A percentile compares a stretch with the other conserved stretches of the same genome.
phyloP scores from a whole-genome alignment of 2,888 invertebrate genomes.

The Parasteatoda lunata region DNA sequence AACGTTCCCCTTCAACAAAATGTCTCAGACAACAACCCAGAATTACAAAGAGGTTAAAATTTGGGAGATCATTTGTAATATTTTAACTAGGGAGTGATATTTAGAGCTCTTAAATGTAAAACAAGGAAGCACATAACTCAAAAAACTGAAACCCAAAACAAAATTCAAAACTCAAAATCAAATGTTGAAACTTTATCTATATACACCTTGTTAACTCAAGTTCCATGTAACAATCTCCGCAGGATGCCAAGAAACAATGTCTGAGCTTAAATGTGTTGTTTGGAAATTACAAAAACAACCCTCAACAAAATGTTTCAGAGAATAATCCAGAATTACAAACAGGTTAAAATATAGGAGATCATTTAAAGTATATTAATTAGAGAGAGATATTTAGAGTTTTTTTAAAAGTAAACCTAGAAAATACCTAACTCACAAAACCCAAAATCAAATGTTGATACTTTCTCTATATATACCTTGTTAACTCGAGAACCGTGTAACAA shows the following conservation, averaged over 20 bases:
- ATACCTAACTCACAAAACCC: no score
- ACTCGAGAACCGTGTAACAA: slow-evolving; percentile 12
- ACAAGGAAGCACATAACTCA: no score
- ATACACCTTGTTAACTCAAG: background rate
- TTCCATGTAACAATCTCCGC: slow-evolving; percentile 9
- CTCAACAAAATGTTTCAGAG: background rate
- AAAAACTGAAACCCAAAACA: no score
- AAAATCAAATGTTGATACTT: no score
- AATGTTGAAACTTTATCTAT: no score
- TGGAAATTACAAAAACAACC: background rate
- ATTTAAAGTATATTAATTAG: background rate
- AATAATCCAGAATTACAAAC: background rate
- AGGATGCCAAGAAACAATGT: slow-evolving; percentile 16
- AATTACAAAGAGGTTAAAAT: background rate
- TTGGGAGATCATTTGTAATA: background rate
- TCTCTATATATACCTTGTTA: no score
- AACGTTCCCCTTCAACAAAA: background rate
- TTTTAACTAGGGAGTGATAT: no score
- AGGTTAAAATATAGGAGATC: background rate
- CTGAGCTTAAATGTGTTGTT: background rate
- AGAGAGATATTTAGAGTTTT: no score
- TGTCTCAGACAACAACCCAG: background rate
- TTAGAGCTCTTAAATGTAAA: no score
- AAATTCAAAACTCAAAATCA: no score
- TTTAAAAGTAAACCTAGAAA: no score